Evolutionary conservation across 2,888 invertebrate species (phyloP).

Genomic region (Caenorhabditis macrosperma): DNA sequence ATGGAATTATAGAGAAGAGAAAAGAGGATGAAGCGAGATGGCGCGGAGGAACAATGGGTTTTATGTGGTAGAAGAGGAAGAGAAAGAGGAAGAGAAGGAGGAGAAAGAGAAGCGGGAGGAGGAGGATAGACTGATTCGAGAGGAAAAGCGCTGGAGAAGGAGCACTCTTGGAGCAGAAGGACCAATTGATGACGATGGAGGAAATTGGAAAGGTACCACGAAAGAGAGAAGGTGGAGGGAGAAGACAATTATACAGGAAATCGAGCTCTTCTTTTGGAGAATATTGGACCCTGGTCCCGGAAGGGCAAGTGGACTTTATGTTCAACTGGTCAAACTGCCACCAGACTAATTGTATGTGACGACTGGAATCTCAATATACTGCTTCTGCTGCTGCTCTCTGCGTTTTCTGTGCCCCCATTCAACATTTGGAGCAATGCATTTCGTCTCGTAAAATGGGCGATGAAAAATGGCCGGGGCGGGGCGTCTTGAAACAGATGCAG

Average conservation of each 20-base stretch:
- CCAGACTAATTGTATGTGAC: too few species aligned
- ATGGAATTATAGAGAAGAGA: constrained; percentile 42
- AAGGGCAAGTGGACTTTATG: not conserved
- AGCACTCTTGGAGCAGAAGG: not conserved
- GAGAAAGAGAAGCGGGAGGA: not conserved
- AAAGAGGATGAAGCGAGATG: not conserved
- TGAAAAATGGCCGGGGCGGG: constrained; percentile 7
- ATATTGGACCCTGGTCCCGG: not conserved
- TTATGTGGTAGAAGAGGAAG: constrained; percentile 5
- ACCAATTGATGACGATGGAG: not conserved
- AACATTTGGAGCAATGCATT: not conserved
- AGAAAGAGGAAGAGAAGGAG: not conserved
- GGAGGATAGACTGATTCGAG: too few species aligned
- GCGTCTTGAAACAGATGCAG: constrained; percentile 19
- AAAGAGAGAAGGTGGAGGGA: not conserved
- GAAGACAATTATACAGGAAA: too few species aligned
- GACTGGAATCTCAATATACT: too few species aligned
- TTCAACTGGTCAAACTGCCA: not conserved
- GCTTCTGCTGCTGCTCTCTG: too few species aligned
- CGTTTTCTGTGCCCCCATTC: not conserved
- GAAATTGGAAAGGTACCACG: constrained; percentile 1
- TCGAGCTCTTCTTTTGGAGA: not conserved
- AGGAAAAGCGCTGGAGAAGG: not conserved
- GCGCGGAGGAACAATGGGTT: constrained; percentile 21
- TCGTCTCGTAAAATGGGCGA: not conserved